Evolutionary conservation across 2,888 invertebrate genomes (phyloP), one percentile per base, ranked within the genome.

Genomic region (Sesia apiformis): DNA sequence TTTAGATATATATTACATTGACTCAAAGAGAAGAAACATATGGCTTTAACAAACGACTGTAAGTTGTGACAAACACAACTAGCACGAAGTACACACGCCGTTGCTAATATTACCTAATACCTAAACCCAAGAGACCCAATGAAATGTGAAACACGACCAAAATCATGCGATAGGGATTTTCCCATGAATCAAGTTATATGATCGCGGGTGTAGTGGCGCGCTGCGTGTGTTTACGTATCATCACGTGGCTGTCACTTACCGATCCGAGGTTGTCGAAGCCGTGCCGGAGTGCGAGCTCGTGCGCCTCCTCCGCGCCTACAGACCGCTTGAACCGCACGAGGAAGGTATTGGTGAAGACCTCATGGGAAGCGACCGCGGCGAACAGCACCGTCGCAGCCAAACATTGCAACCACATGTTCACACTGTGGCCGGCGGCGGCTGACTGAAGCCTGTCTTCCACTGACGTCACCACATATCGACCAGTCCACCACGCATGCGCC

Each of bases 301-400:
- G 94, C 53, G 97, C 98, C 72, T 94, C 91, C 38, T 93, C 91
- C 66, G 92, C 93, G 57, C 93, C 93, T 58, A 95, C 93, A 60
- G 95, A 94, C 65, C 95, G 91, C 75, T 93, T 93, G 86, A 98
- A 94, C 69, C 94, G 93, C 69, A 99, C 98, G 80, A 97, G 92
- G 91, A 99, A 99, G 56, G 96, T 95, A 88, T 98, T 98, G 80
- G 98, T 98, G 91, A 97, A 97, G 70, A 99, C 93, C 78, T 96
- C 94, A 66, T 78, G 79, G 58, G 84, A 83, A 60, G 80, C 77
- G 65, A 69, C 75, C 68, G 78, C 78, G 65, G 82, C 79, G 69
- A 81, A 71, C 76, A 89, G 76, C 76, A 84, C 73, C 60, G 79
- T 78, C 53, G 77, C 79, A 71, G 86, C 80, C 74, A 85, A 73